Evolutionary conservation across 1,140 invertebrate genomes (phyloP).

Genomic region (Drosophila quadrilineata): DNA sequence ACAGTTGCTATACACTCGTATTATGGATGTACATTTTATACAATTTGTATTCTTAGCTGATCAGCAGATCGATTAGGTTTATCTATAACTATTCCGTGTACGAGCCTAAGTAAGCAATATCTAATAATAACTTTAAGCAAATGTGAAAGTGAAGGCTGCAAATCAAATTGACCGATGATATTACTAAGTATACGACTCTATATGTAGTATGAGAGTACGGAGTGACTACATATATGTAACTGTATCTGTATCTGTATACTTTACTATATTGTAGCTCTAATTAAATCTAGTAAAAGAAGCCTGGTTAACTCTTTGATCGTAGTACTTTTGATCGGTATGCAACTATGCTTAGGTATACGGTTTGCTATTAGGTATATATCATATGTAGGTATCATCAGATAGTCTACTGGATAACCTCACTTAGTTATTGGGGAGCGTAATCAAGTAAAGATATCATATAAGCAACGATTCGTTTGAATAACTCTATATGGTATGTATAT

Average conservation of each 20-base stretch:
- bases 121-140: conserved; percentile 18
- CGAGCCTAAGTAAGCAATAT: conserved; percentile 18
- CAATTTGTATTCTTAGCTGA: conserved; percentile 29
- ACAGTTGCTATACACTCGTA: conserved; percentile 56
- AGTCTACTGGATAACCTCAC: conserved; percentile 28
- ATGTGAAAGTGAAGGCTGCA: conserved; percentile 37
- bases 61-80: conserved; percentile 13
- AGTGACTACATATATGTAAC: no score
- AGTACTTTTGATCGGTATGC: no score
- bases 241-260: no score
- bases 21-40: conserved; percentile 69
- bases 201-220: not conserved
- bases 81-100: not conserved
- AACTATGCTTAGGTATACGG: no score
- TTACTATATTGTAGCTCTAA: no score
- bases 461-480: conserved; percentile 17
- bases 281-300: no score
- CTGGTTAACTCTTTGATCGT: no score
- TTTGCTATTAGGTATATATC: conserved; percentile 7
- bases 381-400: conserved; percentile 36
- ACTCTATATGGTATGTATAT: no score
- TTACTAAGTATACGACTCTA: not conserved
- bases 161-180: conserved; percentile 59
- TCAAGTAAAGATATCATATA: conserved; percentile 10
- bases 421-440: no score